These are phyloP conservation scores for Ypsolopha sequella DNA, from an alignment of 2,888 invertebrate species.

Conservation along the genomic window DNA sequence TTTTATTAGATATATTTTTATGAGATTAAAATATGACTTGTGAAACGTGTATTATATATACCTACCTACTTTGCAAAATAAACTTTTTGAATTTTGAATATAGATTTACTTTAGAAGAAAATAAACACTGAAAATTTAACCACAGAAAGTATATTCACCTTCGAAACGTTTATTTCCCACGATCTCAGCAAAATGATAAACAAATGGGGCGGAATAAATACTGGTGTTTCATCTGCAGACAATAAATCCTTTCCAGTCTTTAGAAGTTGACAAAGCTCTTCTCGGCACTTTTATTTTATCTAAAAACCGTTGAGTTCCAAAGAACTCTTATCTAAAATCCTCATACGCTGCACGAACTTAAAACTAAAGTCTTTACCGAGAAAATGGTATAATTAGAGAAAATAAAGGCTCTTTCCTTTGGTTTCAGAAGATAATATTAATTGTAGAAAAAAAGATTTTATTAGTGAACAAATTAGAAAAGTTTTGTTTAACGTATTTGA, in stretches of 20 bases:
- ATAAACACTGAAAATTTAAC: not conserved
- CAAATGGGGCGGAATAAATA: not conserved
- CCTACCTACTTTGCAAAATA: no score
- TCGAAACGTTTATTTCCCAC: not conserved
- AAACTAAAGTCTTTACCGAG: not conserved
- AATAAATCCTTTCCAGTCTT: slow-evolving; percentile 1
- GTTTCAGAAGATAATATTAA: not conserved
- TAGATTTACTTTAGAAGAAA: no score
- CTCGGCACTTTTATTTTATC: slow-evolving; percentile 1
- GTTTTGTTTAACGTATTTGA: no score
- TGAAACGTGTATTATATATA: no score
- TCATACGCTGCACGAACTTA: slow-evolving; percentile 3
- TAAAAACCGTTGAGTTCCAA: slow-evolving; percentile 1
- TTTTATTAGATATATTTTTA: no score
- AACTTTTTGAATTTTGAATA: no score
- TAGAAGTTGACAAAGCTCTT: slow-evolving; percentile 4
- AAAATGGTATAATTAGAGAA: slow-evolving; percentile 4
- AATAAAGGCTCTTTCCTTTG: not conserved
- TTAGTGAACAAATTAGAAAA: no score
- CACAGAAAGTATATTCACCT: not conserved
- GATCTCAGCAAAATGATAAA: not conserved
- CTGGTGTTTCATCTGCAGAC: not conserved
- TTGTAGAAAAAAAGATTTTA: no score
- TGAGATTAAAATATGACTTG: no score
- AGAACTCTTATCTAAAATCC: slow-evolving; percentile 1